Base-by-base conservation (phyloP, 2,113 vertebrate species). In the Paradoxurus hermaphroditus region DNA sequence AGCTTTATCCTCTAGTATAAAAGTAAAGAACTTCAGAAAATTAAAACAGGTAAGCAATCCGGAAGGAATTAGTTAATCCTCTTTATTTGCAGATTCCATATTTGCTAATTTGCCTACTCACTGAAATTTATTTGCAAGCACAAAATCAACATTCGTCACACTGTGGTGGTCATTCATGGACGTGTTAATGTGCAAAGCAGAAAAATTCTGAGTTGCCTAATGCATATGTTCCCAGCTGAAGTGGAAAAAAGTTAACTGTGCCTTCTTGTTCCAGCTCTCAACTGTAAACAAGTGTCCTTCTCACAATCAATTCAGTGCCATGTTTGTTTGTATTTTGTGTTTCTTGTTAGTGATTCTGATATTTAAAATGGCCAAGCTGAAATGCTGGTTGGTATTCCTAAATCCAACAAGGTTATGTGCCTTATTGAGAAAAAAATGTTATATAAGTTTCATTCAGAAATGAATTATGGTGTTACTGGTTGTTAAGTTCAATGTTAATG, bases 11-110 rank as follows among this genome's bases (percentile, higher is more conserved):
- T 96, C 25, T 91, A 72, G 14, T 67, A 18, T 93, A 39, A 90
- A 53, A 15, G 39, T 92, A 86, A 25, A 93, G 44, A 93, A 78
- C 0, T 6, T 41, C 67, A 81, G 23, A 34, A 62, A 63, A 89
- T 88, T 96, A 95, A 95, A 93, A 94, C 78, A 29, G 16, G 23
- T 77, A 87, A 93, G 46, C 70, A 91, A 95, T 68, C 25, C 7
- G 75, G 15, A 87, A 91, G n/a, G 51, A 68, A 79, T 62, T 67
- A 83, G n/a, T 82, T 41, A 90, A 78, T 75, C 34, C 34, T 95
- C 78, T 65, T 67, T 63, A 85, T 46, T 68, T 59, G 44, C 51
- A 84, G 27, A 91, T 68, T 87, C 67, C 10, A 0, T 36, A 62
- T 86, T n/a, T 86, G 29, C 39, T 67, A 94, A 83, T 70, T 93